Evolutionary conservation across 2,888 invertebrate genomes (phyloP).

Genomic region (Drosophila melanosoma): DNA sequence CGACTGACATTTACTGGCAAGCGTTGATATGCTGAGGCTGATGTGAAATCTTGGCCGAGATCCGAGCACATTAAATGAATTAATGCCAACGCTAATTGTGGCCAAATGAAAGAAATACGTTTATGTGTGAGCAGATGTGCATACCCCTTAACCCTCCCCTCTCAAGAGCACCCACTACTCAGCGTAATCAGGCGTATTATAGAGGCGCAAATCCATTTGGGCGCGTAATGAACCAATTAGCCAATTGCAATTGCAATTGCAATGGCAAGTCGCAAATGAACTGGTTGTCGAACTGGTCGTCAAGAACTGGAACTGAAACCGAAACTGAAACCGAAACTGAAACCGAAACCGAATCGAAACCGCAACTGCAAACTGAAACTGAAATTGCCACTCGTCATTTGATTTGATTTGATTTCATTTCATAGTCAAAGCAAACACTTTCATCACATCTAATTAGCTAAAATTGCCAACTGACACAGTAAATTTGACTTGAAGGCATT

Average conservation of each 20-base stretch:
- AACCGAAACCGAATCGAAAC: not conserved
- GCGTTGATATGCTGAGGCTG: slow-evolving; percentile 65
- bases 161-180: not conserved
- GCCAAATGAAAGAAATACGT: slow-evolving; percentile 59
- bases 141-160: not conserved
- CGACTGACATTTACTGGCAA: slow-evolving; percentile 80
- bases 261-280: slow-evolving; percentile 46
- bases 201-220: slow-evolving; percentile 82
- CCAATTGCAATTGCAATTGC: slow-evolving; percentile 57
- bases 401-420: not conserved
- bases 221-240: slow-evolving; percentile 83
- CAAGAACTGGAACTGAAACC: slow-evolving; percentile 14
- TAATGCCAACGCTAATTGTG: slow-evolving; percentile 78
- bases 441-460: slow-evolving; percentile 82
- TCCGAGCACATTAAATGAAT: slow-evolving; percentile 63
- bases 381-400: not conserved
- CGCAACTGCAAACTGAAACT: slow-evolving; percentile 2
- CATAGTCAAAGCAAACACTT: slow-evolving; percentile 24
- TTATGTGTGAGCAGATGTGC: slow-evolving; percentile 26
- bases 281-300: slow-evolving; percentile 21
- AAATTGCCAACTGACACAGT: slow-evolving; percentile 79
- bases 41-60: slow-evolving; percentile 37
- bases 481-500: slow-evolving; percentile 76
- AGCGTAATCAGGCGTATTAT: slow-evolving; percentile 70
- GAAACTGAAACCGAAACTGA: slow-evolving; percentile 1